Conservation (phyloP, 2,888 invertebrate species). For the Notodromas monacha region DNA sequence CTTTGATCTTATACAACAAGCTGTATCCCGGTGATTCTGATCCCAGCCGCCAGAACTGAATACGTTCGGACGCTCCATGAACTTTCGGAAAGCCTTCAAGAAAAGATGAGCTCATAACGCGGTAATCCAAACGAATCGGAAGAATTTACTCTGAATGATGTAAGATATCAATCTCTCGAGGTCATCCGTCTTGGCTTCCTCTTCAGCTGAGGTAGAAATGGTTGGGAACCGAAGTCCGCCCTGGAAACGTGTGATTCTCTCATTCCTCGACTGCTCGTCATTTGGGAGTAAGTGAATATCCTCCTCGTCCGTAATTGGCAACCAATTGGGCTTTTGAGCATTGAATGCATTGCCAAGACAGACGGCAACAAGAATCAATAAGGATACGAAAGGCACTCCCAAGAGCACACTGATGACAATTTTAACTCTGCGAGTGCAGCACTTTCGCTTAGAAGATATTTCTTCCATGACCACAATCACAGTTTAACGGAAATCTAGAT, state of each 20-base stretch:
- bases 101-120: no score
- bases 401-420: no score
- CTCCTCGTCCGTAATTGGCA: no score
- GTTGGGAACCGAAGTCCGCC: not conserved
- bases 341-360: not conserved
- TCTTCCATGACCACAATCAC: no score
- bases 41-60: no score
- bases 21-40: no score
- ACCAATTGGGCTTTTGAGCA: not conserved
- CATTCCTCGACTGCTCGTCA: not conserved
- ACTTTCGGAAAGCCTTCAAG: not conserved
- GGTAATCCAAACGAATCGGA: no score
- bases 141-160: no score
- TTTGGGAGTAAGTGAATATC: no score
- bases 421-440: no score
- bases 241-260: not conserved
- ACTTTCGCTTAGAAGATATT: no score
- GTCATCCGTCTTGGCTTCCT: not conserved
- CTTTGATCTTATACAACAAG: slow-evolving; percentile 13
- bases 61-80: not conserved
- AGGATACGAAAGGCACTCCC: not conserved
- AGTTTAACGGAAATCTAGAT: no score
- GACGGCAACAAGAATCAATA: not conserved
- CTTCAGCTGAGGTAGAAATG: not conserved
- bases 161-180: not conserved